Evolutionary conservation across 2,888 invertebrate species (phyloP).

Genomic region (Trimorus sp.): DNA sequence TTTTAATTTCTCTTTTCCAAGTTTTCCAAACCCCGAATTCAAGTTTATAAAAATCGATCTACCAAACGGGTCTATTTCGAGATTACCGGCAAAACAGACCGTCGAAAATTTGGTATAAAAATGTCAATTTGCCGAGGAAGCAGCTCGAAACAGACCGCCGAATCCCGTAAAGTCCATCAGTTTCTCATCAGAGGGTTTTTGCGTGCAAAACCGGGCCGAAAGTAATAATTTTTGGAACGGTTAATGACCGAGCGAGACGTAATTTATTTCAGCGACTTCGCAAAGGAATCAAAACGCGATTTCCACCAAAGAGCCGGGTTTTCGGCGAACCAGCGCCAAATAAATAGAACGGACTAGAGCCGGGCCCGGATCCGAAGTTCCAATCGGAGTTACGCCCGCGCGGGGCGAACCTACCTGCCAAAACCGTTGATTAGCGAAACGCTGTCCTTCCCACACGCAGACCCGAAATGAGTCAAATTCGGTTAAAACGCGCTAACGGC

Average conservation of each 20-base stretch:
- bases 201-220: slow-evolving; percentile 40
- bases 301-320: slow-evolving; percentile 47
- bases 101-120: too few relatives aligned
- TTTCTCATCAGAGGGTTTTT: slow-evolving; percentile 58
- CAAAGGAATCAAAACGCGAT: slow-evolving; percentile 61
- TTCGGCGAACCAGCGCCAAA: slow-evolving; percentile 60
- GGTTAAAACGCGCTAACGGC: slow-evolving; percentile 75
- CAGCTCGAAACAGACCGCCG: too few relatives aligned
- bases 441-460: slow-evolving; percentile 79
- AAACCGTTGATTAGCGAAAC: slow-evolving; percentile 81
- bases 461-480: slow-evolving; percentile 75
- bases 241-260: slow-evolving; percentile 56
- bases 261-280: slow-evolving; percentile 57
- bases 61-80: too few relatives aligned
- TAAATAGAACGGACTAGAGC: slow-evolving; percentile 55
- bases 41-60: too few relatives aligned
- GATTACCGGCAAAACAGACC: too few relatives aligned
- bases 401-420: slow-evolving; percentile 79
- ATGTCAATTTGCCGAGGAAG: too few relatives aligned
- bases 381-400: slow-evolving; percentile 75
- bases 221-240: slow-evolving; percentile 60
- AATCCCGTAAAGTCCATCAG: slow-evolving; percentile 51
- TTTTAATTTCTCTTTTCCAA: too few relatives aligned
- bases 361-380: slow-evolving; percentile 62
- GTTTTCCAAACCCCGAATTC: too few relatives aligned